Conservation (phyloP, 1,140 invertebrate species). For the Drosophila lacteicornis region DNA sequence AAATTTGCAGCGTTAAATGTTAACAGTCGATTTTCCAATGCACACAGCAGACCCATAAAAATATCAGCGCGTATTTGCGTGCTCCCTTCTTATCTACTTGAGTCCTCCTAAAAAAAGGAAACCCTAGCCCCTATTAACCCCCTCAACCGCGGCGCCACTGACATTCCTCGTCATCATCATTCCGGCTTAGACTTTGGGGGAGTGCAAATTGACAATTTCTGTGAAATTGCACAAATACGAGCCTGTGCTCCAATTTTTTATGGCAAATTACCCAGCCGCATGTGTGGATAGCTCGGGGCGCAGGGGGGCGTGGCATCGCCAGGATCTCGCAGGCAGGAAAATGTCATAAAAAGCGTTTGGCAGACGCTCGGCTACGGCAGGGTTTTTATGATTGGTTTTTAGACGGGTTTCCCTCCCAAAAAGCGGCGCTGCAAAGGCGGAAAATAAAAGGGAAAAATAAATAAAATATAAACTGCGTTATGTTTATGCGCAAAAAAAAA, state of each 20-base stretch:
- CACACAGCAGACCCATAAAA: constrained; percentile 63
- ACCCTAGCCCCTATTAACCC: neutral
- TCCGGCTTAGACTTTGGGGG: constrained; percentile 75
- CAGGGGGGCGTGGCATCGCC: constrained; percentile 34
- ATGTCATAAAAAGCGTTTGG: constrained; percentile 77
- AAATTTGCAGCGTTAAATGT: constrained; percentile 80
- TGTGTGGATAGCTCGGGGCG: constrained; percentile 32
- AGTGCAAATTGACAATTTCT: constrained; percentile 82
- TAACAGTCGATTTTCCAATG: constrained; percentile 76
- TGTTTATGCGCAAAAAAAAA: constrained; percentile 68
- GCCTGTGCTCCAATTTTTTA: constrained; percentile 77
- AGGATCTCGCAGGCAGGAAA: constrained; percentile 26
- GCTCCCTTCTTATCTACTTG: constrained; percentile 38
- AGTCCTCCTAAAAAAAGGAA: neutral
- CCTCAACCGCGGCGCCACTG: neutral
- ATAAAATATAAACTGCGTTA: constrained; percentile 84
- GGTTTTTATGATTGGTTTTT: constrained; percentile 79
- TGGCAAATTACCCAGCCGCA: constrained; percentile 79
- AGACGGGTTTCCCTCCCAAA: constrained; percentile 32
- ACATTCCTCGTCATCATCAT: constrained; percentile 24
- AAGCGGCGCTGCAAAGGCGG: constrained; percentile 28
- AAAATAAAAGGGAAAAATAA: constrained; percentile 63
- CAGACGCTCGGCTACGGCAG: constrained; percentile 51
- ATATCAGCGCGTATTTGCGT: constrained; percentile 78
- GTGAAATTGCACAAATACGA: constrained; percentile 82